These are phyloP conservation scores for Anableps anableps DNA, from an alignment of 2,797 vertebrate genomes.

Conservation along the genomic window DNA sequence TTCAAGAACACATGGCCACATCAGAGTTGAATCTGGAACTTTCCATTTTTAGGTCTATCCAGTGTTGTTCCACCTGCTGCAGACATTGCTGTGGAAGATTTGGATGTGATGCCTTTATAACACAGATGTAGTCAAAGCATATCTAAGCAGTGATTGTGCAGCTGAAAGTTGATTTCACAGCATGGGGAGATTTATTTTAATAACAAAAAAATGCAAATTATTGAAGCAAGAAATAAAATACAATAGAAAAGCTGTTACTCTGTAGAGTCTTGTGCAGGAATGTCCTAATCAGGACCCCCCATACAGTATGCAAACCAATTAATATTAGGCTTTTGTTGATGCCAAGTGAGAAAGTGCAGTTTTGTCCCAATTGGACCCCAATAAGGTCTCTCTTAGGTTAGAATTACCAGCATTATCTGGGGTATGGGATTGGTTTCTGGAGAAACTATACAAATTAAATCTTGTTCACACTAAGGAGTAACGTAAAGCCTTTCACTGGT, in stretches of 20 bases:
- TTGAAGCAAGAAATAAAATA: neutral
- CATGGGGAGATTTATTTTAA: neutral
- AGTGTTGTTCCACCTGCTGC: conserved; percentile 20
- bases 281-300: neutral
- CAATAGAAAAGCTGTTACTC: neutral
- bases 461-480: neutral
- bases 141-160: neutral
- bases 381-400: neutral
- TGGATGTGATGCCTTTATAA: neutral
- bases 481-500: neutral
- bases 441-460: neutral
- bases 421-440: neutral
- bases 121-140: neutral
- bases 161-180: conserved; percentile 3
- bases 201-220: neutral
- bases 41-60: conserved; percentile 19
- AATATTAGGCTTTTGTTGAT: neutral
- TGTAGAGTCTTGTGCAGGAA: neutral
- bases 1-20: conserved; percentile 42
- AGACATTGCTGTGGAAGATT: neutral
- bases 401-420: neutral
- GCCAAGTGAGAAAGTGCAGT: neutral
- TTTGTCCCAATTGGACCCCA: neutral
- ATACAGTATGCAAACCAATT: neutral
- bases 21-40: conserved; percentile 12